Evolutionary conservation across 2,888 invertebrate species (phyloP), one percentile per base, ranked within the genome.

Genomic region (Heliothis peltigera): DNA sequence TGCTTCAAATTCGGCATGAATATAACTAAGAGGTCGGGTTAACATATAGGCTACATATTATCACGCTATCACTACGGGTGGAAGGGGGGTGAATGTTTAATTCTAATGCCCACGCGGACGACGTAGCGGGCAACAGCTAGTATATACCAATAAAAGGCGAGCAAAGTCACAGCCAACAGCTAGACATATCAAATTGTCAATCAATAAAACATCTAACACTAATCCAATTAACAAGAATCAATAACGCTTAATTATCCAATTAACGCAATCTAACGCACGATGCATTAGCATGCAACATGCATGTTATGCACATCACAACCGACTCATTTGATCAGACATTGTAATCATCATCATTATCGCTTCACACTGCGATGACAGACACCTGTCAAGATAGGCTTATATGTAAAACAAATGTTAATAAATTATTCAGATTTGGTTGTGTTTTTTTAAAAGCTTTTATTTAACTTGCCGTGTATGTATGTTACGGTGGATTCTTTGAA

Each of bases 171-270:
- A 32, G 32, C 10, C 32, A 32, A 32, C 3, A 32, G 10, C 32
- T 4, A 32, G 32, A 32, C 32, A 32, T 12, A 32, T 32, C 32
- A 32, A 12, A 32, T 39, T n/a, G n/a, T 4, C 39, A 15, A n/a
- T n/a, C 39, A 39, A 39, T 39, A 17, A 42, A 42, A 42, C 22
- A 22, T 12, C 18, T 25, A n/a, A 3, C 10, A 39, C 39, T 7
- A 18, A 39, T 49, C 18, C 25, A 58, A 25, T 52, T n/a, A 25
- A 43, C 19, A 18, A n/a, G 0, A 39, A 25, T 19, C 7, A 28
- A 28, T 22, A 1, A 42, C 12, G 6, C 42, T 52, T n/a, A 7
- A 53, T 21, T 17, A 43, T 53, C 17, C 28, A 53, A 59, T 53
- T 53, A 53, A 43, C 28, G 19, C 15, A 17, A 32, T 43, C 25